These are phyloP conservation scores for Melanotaenia boesemani DNA, from an alignment of 2,797 vertebrate species.

Conservation along the genomic window DNA sequence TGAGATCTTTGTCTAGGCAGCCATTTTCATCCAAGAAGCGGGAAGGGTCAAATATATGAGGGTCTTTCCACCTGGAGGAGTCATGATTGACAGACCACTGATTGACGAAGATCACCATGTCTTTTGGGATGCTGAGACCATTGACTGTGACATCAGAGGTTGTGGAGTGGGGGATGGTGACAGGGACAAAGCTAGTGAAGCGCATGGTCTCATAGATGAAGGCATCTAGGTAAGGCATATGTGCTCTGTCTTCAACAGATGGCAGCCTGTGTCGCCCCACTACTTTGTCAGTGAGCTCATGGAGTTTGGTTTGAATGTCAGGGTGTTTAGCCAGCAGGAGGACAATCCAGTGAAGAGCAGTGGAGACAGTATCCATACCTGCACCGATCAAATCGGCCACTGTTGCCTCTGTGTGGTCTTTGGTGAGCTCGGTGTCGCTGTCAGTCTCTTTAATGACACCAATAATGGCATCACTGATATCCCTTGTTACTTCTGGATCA, in stretches of 20 bases:
- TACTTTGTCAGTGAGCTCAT: slow-evolving; percentile 79
- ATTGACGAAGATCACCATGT: slow-evolving; percentile 87
- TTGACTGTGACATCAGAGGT: slow-evolving; percentile 81
- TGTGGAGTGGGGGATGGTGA: slow-evolving; percentile 88
- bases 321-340: slow-evolving; percentile 84
- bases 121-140: slow-evolving; percentile 83
- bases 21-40: slow-evolving; percentile 81
- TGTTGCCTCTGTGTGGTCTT: slow-evolving; percentile 76
- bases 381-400: slow-evolving; percentile 86
- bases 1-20: slow-evolving; percentile 78
- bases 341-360: slow-evolving; percentile 83
- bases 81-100: slow-evolving; percentile 90
- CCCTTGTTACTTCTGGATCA: slow-evolving; percentile 69
- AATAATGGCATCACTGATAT: slow-evolving; percentile 86
- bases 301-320: slow-evolving; percentile 78
- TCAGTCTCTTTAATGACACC: slow-evolving; percentile 62
- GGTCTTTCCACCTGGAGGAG: slow-evolving; percentile 81
- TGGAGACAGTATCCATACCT: slow-evolving; percentile 85
- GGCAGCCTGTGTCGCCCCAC: slow-evolving; percentile 83
- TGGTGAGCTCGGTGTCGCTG: slow-evolving; percentile 63
- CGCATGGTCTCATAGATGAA: slow-evolving; percentile 86
- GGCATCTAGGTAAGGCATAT: slow-evolving; percentile 80
- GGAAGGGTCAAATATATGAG: slow-evolving; percentile 79
- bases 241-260: slow-evolving; percentile 68
- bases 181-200: slow-evolving; percentile 86